Evolutionary conservation across 2,797 vertebrate species (phyloP), one percentile per base, ranked within the genome.

Genomic region (Heteromormyrus szaboi): DNA sequence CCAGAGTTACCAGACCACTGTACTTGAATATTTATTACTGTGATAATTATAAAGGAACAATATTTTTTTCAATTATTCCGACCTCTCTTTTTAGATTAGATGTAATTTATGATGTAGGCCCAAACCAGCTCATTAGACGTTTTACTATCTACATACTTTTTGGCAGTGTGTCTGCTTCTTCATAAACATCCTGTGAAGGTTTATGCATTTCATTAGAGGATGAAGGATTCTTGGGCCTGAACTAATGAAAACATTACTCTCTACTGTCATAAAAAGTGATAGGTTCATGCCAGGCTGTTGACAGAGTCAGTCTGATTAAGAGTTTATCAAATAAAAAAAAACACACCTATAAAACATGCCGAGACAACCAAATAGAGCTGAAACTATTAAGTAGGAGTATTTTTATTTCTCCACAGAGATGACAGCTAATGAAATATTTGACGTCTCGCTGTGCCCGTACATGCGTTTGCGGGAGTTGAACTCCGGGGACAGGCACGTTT

Each of bases 391-490:
- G 48, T 51, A 50, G 83, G 83, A 85, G 48, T 51, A 85, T 85
- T 85, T 85, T 25, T 50, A 51, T 85, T 85, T 14, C n/a, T 29
- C 48, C 25, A 1, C 25, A 51, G 44, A 51, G 48, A 46, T 85
- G 83, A 50, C 83, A 85, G 83, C 83, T 51, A 29, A 12, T 85
- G 46, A 85, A 85, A 51, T 51, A 85, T 85, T 50, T 81, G 76
- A 81, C 41, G 5, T 44, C 19, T 81, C 3, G 41, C 76, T 81
- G 76, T 81, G 76, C 76, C 37, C 6, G 1, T 22, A 46, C 76
- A 81, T 46, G 76, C 6, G 19, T n/a, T 11, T 19, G 41, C 41
- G 8, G 76, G 41, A 79, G 17, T 79, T 44, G 5, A 81, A 46
- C 37, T 81, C 17, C 0, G 17, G 6, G 37, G 41, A 81, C 76